Base-by-base conservation (phyloP, 1,140 invertebrate species). In the Propsilocerus akamusi region DNA sequence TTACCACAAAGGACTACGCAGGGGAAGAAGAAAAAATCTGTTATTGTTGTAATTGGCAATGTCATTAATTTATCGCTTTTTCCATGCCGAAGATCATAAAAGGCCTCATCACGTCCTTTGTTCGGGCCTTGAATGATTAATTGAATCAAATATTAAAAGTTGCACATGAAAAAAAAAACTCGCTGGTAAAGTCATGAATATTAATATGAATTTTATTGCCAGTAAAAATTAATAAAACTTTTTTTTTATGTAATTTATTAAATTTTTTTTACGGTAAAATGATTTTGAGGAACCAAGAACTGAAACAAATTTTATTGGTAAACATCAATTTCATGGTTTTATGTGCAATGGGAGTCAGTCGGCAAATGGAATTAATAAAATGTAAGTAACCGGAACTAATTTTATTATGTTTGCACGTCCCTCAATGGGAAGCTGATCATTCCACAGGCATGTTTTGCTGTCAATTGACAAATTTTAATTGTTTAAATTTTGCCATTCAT, bases 311-410 rank as follows among this genome's bases (percentile, higher is more conserved):
- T 41, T 5, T 41, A 17, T 41, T 20, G 34, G 34, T 41, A 41
- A 41, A 41, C 34, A 41, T 41, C 34, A 41, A 41, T 41, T 41
- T 41, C 34, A 41, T 41, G 34, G 12, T 41, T 6, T 20, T 41
- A 20, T 8, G 22, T 20, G 22, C n/a, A 41, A 20, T 14, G 32
- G n/a, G n/a, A n/a, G n/a, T n/a, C 28, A 30, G 11, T 41, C 14
- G 10, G 28, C 28, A 30, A n/a, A n/a, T n/a, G n/a, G n/a, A 41
- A 41, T 20, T 20, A 17, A 17, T 17, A 41, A 30, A 41, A 41
- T 41, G n/a, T 41, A 41, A 41, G 34, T 41, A 41, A 41, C 34
- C 34, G 34, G 34, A 41, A 41, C 34, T 20, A 41, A 41, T 41
- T 41, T 41, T 17, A 41, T 41, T 41, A 41, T 41, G 17, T 20